These are phyloP conservation scores for Gadus macrocephalus DNA, from an alignment of 2,113 vertebrate genomes.

Conservation along the genomic window DNA sequence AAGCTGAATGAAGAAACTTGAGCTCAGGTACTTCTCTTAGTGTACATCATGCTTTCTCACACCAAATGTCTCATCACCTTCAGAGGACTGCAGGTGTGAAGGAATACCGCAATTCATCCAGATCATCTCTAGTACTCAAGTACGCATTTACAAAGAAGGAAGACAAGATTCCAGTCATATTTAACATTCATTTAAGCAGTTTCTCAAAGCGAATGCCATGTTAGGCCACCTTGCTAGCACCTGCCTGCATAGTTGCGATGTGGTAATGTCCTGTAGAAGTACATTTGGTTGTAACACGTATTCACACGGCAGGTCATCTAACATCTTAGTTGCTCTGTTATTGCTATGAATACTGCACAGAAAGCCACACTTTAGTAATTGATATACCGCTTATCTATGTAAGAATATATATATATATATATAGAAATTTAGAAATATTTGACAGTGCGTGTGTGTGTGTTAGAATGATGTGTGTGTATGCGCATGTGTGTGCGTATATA, in stretches of 20 bases:
- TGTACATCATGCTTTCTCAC: constrained; percentile 46
- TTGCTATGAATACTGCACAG: constrained; percentile 7
- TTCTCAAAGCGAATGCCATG: constrained; percentile 18
- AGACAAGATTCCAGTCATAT: constrained; percentile 26
- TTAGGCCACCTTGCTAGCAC: constrained; percentile 2
- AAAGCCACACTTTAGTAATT: constrained; percentile 27
- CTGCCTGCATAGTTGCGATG: constrained; percentile 19
- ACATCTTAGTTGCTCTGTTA: constrained; percentile 4
- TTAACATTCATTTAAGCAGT: constrained; percentile 20
- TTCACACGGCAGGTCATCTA: constrained; percentile 30
- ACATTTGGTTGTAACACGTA: constrained; percentile 32
- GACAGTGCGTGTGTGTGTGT: no score
- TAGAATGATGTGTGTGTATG: no score
- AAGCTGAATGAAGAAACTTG: constrained; percentile 46
- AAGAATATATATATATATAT: constrained; percentile 19
- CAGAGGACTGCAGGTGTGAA: constrained; percentile 33
- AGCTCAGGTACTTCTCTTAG: constrained; percentile 65
- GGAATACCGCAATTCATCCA: constrained; percentile 1
- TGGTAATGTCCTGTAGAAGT: constrained; percentile 23
- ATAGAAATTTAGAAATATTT: no score
- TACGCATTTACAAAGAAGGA: constrained; percentile 10
- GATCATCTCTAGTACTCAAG: not conserved
- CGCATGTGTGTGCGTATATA: no score
- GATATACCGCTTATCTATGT: constrained; percentile 37
- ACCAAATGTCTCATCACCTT: constrained; percentile 15